A percentile compares a stretch with the other conserved stretches of the same genome.
Conservation (phyloP, 53 echinoderm and acorn worm species). For the Arbacia lixula region DNA sequence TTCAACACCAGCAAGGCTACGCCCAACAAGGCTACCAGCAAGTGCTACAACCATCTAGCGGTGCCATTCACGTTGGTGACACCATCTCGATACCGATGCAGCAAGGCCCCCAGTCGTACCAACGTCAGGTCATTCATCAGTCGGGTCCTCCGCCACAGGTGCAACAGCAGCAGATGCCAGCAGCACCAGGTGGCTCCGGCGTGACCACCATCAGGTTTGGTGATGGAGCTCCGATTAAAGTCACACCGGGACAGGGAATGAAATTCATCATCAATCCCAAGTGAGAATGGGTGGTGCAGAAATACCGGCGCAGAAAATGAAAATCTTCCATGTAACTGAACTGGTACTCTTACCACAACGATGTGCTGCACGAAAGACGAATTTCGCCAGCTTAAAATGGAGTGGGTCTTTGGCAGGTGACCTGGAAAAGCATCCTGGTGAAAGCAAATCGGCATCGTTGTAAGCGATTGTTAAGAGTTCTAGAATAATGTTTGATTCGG, state of each 20-base stretch:
- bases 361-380: too few relatives aligned
- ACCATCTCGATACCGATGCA: conserved; percentile 40
- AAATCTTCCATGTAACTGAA: too few relatives aligned
- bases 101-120: conserved; percentile 7
- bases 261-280: conserved; percentile 47
- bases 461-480: too few relatives aligned
- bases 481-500: too few relatives aligned
- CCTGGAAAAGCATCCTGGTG: too few relatives aligned
- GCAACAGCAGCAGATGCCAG: conserved; percentile 1
- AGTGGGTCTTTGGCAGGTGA: too few relatives aligned
- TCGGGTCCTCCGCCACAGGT: conserved; percentile 9
- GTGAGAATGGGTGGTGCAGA: too few relatives aligned
- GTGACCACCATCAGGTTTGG: conserved; percentile 48
- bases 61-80: not conserved
- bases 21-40: conserved; percentile 19
- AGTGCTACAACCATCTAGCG: not conserved
- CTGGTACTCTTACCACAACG: too few relatives aligned
- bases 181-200: not conserved
- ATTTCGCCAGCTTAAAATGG: too few relatives aligned
- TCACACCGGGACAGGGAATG: conserved; percentile 47
- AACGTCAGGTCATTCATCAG: conserved; percentile 17
- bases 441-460: too few relatives aligned
- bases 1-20: conserved; percentile 3
- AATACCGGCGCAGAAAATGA: too few relatives aligned
- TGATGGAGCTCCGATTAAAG: conserved; percentile 46